Evolutionary conservation across 2,797 vertebrate genomes (phyloP).

Genomic region (Sebastes paucispinis): DNA sequence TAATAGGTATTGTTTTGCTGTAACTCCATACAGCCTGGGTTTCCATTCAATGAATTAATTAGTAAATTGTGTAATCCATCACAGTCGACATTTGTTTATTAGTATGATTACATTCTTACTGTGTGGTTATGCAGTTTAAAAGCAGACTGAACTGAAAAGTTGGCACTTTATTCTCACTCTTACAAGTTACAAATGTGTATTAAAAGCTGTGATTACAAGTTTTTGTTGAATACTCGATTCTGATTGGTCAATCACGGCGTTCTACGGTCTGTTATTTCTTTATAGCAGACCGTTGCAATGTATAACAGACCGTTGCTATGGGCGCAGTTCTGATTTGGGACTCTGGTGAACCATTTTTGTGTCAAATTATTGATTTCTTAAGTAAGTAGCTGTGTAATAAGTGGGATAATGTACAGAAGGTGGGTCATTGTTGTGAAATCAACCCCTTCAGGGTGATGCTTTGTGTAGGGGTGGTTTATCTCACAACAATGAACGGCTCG

Average conservation of each 20-base stretch:
- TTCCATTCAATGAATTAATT: background rate
- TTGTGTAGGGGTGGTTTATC: accelerated
- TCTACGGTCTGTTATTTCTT: too few relatives aligned
- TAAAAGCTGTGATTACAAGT: background rate
- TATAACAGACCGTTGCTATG: too few relatives aligned
- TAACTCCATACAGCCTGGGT: background rate
- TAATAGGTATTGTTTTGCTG: background rate
- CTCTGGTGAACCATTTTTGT: accelerated
- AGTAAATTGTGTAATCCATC: background rate
- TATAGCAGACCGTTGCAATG: too few relatives aligned
- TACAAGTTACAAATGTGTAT: background rate
- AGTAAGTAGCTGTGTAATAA: too few relatives aligned
- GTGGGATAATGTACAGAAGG: too few relatives aligned
- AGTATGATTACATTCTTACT: background rate
- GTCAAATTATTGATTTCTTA: too few relatives aligned
- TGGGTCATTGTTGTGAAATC: too few relatives aligned
- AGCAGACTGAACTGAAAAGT: background rate
- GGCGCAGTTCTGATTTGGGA: accelerated
- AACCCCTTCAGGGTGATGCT: too few relatives aligned
- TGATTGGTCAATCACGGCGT: too few relatives aligned
- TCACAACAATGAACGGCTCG: too few relatives aligned
- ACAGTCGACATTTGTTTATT: background rate
- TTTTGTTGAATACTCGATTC: too few relatives aligned
- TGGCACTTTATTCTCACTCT: background rate
- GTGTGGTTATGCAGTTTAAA: background rate